phyloP scores from a whole-genome alignment of 1,140 invertebrate species.

The Pogonognathellus flavescens region DNA sequence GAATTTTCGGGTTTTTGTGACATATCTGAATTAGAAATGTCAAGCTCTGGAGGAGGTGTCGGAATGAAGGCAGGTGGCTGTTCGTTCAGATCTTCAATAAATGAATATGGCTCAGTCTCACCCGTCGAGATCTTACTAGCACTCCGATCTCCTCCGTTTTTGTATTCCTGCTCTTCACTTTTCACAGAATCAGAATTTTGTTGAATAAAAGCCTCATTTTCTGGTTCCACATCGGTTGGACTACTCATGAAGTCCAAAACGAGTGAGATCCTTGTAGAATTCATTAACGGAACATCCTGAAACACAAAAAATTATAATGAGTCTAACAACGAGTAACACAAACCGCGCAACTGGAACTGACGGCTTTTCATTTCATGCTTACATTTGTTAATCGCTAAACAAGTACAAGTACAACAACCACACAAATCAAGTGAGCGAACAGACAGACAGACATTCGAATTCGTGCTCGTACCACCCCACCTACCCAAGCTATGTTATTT shows the following conservation, averaged over 20 bases:
- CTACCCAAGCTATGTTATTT: too few relatives aligned
- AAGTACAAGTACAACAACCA: too few relatives aligned
- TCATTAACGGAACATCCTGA: conserved; percentile 48
- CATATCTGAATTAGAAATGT: neutral
- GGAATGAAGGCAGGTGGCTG: conserved; percentile 59
- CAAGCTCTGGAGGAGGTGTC: conserved; percentile 54
- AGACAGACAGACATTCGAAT: too few relatives aligned
- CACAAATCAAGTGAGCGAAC: too few relatives aligned
- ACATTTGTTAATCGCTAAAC: too few relatives aligned
- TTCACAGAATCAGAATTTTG: neutral
- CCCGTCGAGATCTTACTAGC: neutral
- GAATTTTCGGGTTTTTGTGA: neutral
- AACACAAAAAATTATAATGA: conserved; percentile 25
- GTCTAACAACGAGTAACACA: neutral
- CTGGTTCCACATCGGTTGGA: conserved; percentile 46
- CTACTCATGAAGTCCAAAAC: conserved; percentile 45
- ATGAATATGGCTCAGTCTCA: conserved; percentile 24
- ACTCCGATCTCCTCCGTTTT: neutral
- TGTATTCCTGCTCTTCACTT: neutral
- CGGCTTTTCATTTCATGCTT: neutral
- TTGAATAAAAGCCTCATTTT: neutral
- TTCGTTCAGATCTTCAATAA: conserved; percentile 57
- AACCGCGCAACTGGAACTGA: conserved; percentile 12
- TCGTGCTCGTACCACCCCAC: too few relatives aligned
- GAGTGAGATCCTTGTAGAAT: conserved; percentile 45